Evolutionary conservation across 2,797 vertebrate genomes (phyloP).

Genomic region (Eutrigla gurnardus): DNA sequence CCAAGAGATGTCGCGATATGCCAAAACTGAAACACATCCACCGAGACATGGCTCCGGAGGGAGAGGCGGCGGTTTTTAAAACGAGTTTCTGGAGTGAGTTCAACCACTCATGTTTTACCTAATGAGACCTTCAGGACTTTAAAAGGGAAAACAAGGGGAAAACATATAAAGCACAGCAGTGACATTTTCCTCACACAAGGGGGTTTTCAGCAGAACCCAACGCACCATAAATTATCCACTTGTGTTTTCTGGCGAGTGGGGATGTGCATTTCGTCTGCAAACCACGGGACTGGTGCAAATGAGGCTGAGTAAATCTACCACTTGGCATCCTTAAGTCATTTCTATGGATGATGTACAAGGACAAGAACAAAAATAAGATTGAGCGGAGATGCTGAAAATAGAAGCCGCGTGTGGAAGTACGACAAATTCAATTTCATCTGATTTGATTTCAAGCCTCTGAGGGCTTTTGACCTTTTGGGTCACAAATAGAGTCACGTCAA

Average conservation of each 20-base stretch:
- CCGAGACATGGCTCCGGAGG: conserved; percentile 19
- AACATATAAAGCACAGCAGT: conserved; percentile 37
- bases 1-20: conserved; percentile 48
- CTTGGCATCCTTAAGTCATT: conserved; percentile 36
- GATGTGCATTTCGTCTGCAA: conserved; percentile 40
- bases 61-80: conserved; percentile 27
- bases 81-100: conserved; percentile 39
- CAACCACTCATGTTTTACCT: conserved; percentile 60
- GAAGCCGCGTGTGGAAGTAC: conserved; percentile 42
- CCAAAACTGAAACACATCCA: conserved; percentile 54
- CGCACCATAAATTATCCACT: conserved; percentile 56
- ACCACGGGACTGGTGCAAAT: conserved; percentile 42
- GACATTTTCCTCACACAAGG: conserved; percentile 43
- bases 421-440: conserved; percentile 59
- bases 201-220: conserved; percentile 33
- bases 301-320: conserved; percentile 33
- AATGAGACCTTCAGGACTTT: conserved; percentile 54
- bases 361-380: conserved; percentile 7
- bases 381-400: conserved; percentile 33
- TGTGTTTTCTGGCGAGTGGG: conserved; percentile 44
- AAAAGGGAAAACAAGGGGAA: conserved; percentile 30
- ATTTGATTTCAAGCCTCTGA: conserved; percentile 49
- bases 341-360: conserved; percentile 28
- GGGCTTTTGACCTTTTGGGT: conserved; percentile 18
- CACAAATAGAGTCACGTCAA: conserved; percentile 13